Conservation (phyloP, 2,797 vertebrate species). For the Adelosebastes latens region DNA sequence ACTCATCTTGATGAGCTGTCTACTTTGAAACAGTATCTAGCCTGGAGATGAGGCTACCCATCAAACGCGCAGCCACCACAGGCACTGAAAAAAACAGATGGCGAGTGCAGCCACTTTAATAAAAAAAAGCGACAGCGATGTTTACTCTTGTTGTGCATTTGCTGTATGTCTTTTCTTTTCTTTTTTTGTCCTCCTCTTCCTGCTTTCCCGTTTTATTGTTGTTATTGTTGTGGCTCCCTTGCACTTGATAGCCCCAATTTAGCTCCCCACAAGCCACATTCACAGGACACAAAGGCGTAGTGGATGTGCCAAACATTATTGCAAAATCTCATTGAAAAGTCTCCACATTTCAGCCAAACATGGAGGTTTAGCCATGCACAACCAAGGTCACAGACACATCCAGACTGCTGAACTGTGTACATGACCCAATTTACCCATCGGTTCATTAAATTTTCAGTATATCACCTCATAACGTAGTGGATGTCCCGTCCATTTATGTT, state of each 20-base stretch:
- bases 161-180: constrained; percentile 4
- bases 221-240: constrained; percentile 17
- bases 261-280: constrained; percentile 9
- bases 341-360: not conserved
- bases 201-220: constrained; percentile 10
- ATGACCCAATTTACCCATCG: constrained; percentile 58
- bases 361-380: not conserved
- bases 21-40: constrained; percentile 63
- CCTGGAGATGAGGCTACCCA: constrained; percentile 63
- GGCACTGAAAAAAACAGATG: constrained; percentile 70
- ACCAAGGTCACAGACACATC: constrained; percentile 26
- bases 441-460: constrained; percentile 60
- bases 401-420: constrained; percentile 25
- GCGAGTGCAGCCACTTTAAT: constrained; percentile 47
- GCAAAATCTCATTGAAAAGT: not conserved
- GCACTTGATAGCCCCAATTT: not conserved
- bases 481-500: constrained; percentile 48
- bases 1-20: constrained; percentile 76
- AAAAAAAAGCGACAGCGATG: constrained; percentile 30
- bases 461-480: constrained; percentile 47
- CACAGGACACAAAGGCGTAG: not conserved
- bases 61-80: constrained; percentile 57
- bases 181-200: not conserved
- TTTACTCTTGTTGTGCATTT: constrained; percentile 52
- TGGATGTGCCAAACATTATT: not conserved